Base-by-base conservation (phyloP, 2,113 vertebrate genomes). In the Corapipo altera region DNA sequence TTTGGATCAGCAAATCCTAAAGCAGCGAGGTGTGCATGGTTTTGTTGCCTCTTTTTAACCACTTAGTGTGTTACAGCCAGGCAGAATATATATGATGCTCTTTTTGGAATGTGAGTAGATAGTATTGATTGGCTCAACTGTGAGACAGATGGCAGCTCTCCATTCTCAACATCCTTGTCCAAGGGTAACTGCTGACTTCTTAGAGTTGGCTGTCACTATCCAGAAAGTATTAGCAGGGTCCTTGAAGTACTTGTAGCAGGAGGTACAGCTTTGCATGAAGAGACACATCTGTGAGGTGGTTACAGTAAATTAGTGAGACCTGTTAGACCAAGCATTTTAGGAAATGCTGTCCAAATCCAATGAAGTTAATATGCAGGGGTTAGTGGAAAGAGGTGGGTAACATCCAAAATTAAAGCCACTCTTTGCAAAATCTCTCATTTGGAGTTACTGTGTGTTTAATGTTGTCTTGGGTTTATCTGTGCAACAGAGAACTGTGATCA, bases 401-500 rank as follows among this genome's bases (percentile, higher is more conserved):
- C 6, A 12, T 37, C 30, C 64, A n/a, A 37, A 77, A 81, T 65
- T 33, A 33, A 81, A 74, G 20, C 39, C 48, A 5, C 2, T 89
- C 33, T 85, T 78, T 80, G 43, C 70, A 64, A 33, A 83, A 44
- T 70, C 58, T 83, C 23, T 37, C 23, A 8, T 66, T 89, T 72
- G 54, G 54, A 72, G 23, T 90, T 86, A 64, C 39, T 92, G 43
- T 83, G 49, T 66, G 72, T 90, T 93, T 81, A 75, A 33, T 74
- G 64, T 95, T 90, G 93, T 96, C 62, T 65, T 80, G 44, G 27
- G 67, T 93, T 77, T 91, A 74, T 64, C 61, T 88, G 88, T 96
- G 69, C 73, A 65, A 8, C 61, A 79, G 52, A 85, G 11, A 95
- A 37, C 62, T 88, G 73, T 70, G 23, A 20, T 79, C 80, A 75